Base-by-base conservation (phyloP, 2,888 invertebrate genomes). In the Meandrusa payeni region DNA sequence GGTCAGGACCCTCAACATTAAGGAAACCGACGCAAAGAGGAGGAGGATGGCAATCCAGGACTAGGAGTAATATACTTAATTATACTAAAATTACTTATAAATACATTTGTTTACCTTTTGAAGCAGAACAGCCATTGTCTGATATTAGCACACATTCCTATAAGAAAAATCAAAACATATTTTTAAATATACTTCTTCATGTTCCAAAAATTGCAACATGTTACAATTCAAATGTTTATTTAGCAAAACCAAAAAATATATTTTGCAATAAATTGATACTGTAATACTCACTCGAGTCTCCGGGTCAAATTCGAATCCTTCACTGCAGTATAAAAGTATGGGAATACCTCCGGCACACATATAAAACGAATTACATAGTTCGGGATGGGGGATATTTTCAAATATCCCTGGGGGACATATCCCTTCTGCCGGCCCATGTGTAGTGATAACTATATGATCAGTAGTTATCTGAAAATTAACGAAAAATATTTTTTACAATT, bases 281-380 rank as follows among this genome's bases (percentile, higher is more conserved):
- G n/a, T n/a, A n/a, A n/a, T 13, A 49, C 50, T 50, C n/a, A 54
- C 57, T 31, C 12, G 24, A 7, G 13, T 13, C 3, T 24, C 33
- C 1, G 45, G 40, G 31, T 61, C 49, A 39, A 51, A 61, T 45
- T 59, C 59, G 6, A 43, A 47, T 22, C 60, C 59, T 11, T 41
- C 19, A 3, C 31, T 9, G 41, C 45, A 47, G 15, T 49, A 49
- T 4, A 51, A 23, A 4, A 44, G 37, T 4, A 54, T 45, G 3
- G 51, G 46, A 1, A 28, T 24, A 1, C 56, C 57, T 6, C 41
- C 48, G 5, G 47, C 29, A 7, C 59, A 59, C 9, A 52, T 41
- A 27, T 50, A 57, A 34, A 51, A 59, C 3, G 49, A 38, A n/a
- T 54, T 49, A 11, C 59, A 59, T 1, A 36, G 12, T 5, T 48